Base-by-base conservation (phyloP, 2,797 vertebrate species). In the Euphonia xanthogaster region DNA sequence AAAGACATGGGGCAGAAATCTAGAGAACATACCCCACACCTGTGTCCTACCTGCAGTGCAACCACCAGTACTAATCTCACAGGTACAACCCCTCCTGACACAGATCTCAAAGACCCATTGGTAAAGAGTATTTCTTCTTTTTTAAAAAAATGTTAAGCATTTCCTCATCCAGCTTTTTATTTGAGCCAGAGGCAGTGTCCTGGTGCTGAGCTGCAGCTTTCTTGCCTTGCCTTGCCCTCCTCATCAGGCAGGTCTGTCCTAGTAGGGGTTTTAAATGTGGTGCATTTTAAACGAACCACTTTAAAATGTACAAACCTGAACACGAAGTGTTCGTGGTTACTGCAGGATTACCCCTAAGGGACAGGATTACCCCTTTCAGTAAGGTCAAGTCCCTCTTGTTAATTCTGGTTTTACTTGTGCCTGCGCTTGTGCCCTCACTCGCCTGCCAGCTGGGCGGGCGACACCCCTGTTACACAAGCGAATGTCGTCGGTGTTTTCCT, bases 261-360 rank as follows among this genome's bases (percentile, higher is more conserved):
- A 6, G 16, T 2, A 22, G 9, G 24, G 14, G 7, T 53, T 85
- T 31, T 15, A 19, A 53, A 18, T 2, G 6, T 7, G 9, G 20
- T 15, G 13, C 27, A n/a, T 53, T 86, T 80, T 25, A 66, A 77
- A 65, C 3, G 3, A 21, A 65, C 51, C 8, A 65, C 7, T 20
- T 61, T 37, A 70, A 91, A 73, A 53, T 8, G 18, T 23, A 39
- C 33, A 19, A 54, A 79, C 30, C 25, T 37, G 27, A 62, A 75
- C 13, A 1, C 3, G 9, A 13, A 58, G n/a, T 5, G 42, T 62
- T 70, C 1, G 0, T 44, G 21, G 31, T 66, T 42, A 10, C 35
- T 37, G 73, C 65, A 44, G 57, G 9, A 24, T n/a, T 25, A 7
- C 28, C 47, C 21, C 39, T 35, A 27, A 50, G n/a, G 40, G 39